phyloP scores from a whole-genome alignment of 2,888 invertebrate species.

The Platycnemis pennipes region DNA sequence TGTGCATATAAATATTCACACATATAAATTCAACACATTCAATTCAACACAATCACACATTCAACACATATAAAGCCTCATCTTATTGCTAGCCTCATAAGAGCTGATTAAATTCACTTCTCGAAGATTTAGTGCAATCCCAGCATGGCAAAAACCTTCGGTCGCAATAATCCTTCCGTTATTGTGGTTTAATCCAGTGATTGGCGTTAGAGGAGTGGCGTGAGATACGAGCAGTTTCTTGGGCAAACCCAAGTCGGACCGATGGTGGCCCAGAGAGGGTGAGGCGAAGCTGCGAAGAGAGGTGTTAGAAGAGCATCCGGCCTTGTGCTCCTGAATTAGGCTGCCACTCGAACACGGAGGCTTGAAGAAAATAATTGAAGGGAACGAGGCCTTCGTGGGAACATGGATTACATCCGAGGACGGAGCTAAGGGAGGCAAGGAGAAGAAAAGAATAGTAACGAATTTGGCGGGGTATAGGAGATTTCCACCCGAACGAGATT shows the following conservation, averaged over 20 bases:
- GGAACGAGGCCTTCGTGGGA: not conserved
- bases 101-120: no score
- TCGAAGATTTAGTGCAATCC: no score
- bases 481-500: no score
- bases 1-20: no score
- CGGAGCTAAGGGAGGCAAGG: not conserved
- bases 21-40: no score
- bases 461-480: no score
- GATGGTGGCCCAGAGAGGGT: not conserved
- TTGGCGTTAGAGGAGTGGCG: not conserved
- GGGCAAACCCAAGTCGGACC: not conserved
- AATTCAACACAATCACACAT: no score
- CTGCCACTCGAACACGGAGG: not conserved
- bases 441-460: not conserved
- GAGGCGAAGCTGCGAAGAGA: not conserved
- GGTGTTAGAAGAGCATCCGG: not conserved
- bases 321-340: not conserved
- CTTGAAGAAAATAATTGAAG: slow-evolving; percentile 13
- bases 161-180: not conserved
- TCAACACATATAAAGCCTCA: no score
- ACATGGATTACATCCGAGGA: not conserved
- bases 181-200: not conserved
- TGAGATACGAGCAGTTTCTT: not conserved
- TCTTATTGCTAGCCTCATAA: no score
- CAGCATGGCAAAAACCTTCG: not conserved